These are phyloP conservation scores for Hoplias malabaricus DNA, from an alignment of 2,113 vertebrate species.

Conservation along the genomic window DNA sequence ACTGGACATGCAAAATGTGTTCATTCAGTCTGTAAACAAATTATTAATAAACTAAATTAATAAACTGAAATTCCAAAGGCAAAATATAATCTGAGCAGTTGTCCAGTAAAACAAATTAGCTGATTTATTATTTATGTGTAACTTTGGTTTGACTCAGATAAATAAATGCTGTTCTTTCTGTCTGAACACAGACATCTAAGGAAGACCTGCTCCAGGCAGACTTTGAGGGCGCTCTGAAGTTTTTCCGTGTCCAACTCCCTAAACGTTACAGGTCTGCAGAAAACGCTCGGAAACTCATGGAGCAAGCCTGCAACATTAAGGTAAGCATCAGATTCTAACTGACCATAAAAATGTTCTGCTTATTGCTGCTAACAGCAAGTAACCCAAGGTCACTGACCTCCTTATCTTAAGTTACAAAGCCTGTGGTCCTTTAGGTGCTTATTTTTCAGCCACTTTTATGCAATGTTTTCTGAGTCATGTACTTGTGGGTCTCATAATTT, in stretches of 20 bases:
- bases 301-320: conserved; percentile 98
- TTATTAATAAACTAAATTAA: too few relatives aligned
- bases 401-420: not conserved
- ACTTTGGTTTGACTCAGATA: not conserved
- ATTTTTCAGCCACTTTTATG: not conserved
- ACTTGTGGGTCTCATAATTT: not conserved
- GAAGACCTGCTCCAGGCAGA: conserved; percentile 97
- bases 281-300: conserved; percentile 94
- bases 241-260: conserved; percentile 96
- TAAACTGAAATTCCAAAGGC: too few relatives aligned
- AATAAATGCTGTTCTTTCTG: not conserved
- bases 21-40: too few relatives aligned
- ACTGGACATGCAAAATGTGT: not conserved
- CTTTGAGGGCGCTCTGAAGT: conserved; percentile 98
- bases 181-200: conserved; percentile 86
- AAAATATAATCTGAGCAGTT: too few relatives aligned
- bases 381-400: not conserved
- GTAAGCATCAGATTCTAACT: conserved; percentile 65
- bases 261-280: conserved; percentile 97
- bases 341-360: not conserved
- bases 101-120: too few relatives aligned
- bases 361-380: not conserved
- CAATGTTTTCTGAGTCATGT: not conserved
- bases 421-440: not conserved
- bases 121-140: not conserved